Conservation (phyloP, 2,888 invertebrate genomes). For the Dichetophora obliterata region DNA sequence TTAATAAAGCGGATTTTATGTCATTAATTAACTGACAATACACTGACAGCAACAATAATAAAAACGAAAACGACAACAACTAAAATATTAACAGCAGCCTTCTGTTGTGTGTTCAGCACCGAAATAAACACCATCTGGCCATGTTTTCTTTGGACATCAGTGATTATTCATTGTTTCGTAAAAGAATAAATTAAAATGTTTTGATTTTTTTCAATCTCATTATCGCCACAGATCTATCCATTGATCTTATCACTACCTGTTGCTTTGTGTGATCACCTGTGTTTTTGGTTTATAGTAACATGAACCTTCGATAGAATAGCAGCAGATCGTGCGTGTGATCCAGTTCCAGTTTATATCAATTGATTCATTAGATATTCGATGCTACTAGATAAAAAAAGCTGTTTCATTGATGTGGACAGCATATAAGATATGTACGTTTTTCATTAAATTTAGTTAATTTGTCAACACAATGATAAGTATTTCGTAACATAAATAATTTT, state of each 20-base stretch:
- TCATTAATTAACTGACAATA: background rate
- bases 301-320: background rate
- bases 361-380: constrained; percentile 18
- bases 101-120: background rate
- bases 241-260: background rate
- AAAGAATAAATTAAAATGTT: constrained; percentile 25
- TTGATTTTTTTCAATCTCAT: background rate
- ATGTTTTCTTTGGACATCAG: background rate
- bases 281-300: constrained; percentile 3
- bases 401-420: constrained; percentile 63
- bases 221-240: background rate
- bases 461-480: too few relatives aligned
- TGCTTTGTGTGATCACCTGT: constrained; percentile 10
- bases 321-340: background rate
- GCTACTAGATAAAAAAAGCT: constrained; percentile 60
- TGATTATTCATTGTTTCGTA: constrained; percentile 1
- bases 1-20: constrained; percentile 18
- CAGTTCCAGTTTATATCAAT: background rate
- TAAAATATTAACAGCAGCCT: background rate
- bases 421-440: constrained; percentile 54
- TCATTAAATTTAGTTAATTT: background rate
- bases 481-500: too few relatives aligned
- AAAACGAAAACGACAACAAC: background rate
- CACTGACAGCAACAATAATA: background rate
- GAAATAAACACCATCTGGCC: background rate